Conservation (phyloP, 2,113 vertebrate genomes). For the Acrocephalus kingi region DNA sequence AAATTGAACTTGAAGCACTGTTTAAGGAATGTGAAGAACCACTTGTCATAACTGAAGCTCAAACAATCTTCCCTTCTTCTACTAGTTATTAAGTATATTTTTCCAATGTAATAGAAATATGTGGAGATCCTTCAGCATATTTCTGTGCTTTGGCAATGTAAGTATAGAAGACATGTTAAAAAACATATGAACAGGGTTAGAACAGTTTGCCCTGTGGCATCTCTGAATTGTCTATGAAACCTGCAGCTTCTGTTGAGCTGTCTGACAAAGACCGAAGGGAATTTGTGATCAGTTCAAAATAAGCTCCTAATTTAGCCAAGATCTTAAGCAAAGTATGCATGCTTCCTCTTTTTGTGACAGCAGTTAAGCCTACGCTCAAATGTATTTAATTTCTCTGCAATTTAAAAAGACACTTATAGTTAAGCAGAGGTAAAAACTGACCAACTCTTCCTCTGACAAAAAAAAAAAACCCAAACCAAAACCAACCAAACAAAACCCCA, state of each 20-base stretch:
- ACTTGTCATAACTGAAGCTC: neutral
- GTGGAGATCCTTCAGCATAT: neutral
- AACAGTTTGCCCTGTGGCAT: neutral
- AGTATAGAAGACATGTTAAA: neutral
- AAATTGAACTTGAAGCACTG: slow-evolving; percentile 3
- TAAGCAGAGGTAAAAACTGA: neutral
- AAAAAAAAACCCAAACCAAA: neutral
- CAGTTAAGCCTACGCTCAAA: neutral
- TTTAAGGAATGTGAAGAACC: slow-evolving; percentile 9
- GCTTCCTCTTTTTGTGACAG: neutral
- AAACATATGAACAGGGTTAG: neutral
- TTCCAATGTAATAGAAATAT: neutral
- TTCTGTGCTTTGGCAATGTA: slow-evolving; percentile 9
- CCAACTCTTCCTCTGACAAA: neutral
- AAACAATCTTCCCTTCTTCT: slow-evolving; percentile 3
- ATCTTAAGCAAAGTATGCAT: neutral
- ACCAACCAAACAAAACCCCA: neutral
- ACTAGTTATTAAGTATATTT: neutral
- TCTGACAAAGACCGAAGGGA: neutral
- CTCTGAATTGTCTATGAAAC: neutral
- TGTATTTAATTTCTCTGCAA: neutral
- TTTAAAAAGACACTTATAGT: neutral
- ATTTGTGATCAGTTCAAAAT: neutral
- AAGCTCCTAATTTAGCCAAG: neutral
- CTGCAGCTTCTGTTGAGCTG: neutral